Conservation (phyloP, 1,140 invertebrate species). For the Belonocnema kinseyi region DNA sequence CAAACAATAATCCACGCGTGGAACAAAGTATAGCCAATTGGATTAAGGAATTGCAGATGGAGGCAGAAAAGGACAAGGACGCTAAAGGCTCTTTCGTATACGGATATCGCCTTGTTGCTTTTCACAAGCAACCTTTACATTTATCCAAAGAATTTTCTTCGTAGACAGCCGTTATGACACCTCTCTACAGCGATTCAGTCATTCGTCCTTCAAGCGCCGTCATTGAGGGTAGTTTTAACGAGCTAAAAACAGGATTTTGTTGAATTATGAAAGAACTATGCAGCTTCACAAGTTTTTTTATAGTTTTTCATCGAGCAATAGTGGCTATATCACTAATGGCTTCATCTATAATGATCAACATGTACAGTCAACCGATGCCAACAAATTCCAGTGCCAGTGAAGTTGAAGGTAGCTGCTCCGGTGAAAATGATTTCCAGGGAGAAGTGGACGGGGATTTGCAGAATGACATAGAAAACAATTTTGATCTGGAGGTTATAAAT, state of each 20-base stretch:
- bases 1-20: background rate
- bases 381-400: too few species aligned
- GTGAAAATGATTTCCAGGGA: background rate
- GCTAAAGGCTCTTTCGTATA: background rate
- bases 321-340: too few species aligned
- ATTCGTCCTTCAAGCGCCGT: background rate
- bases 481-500: too few species aligned
- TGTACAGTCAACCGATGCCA: background rate
- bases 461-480: too few species aligned
- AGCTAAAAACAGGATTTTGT: too few species aligned
- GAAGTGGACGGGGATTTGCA: too few species aligned
- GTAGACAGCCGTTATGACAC: background rate
- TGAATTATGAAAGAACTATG: too few species aligned
- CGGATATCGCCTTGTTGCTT: background rate
- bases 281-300: too few species aligned
- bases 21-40: background rate
- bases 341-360: background rate
- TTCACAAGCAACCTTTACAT: background rate
- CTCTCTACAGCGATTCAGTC: background rate
- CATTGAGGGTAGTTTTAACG: background rate
- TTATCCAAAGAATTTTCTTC: background rate
- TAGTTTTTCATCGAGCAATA: too few species aligned
- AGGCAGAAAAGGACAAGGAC: background rate
- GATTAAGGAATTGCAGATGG: background rate
- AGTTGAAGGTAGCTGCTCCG: too few species aligned